Evolutionary conservation across 2,888 invertebrate genomes (phyloP), one percentile per base, ranked within the genome.

Genomic region (Epinotia brunnichana): DNA sequence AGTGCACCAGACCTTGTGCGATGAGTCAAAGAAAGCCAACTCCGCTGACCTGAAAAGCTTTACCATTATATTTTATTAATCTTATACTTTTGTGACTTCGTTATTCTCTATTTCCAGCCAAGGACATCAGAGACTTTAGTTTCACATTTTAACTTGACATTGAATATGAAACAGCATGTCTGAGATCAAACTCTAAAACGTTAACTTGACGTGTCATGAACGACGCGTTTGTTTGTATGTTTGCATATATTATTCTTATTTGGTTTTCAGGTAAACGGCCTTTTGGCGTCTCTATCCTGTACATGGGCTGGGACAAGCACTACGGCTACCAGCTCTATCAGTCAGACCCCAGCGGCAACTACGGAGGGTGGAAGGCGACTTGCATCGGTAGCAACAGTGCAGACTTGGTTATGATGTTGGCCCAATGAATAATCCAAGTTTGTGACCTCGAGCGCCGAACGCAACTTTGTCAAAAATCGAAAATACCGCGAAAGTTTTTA

Each of bases 291-390:
- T 99, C 99, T 0, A 97, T 99, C 83, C 93, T 99, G 60, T 99
- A 99, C 87, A 99, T 99, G 97, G 99, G 99, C 0, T 99, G 99
- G 99, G 99, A 99, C 89, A 97, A 97, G 83, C 98, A 99, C 87
- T 99, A 99, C 85, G 99, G 99, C n/a, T 99, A 98, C 88, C 99
- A 99, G 88, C 94, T 99, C 48, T 99, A 99, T 90, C 99, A 99
- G 87, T 99, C 99, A 1, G 99, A 99, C 92, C 99, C 99, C 48
- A 99, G 99, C 88, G 99, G 99, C 39, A 98, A 99, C 93, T 99
- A 99, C 87, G 98, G 99, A 76, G 99, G 99, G 10, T 99, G 99
- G 99, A 99, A 99, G 88, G 99, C 99, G 0, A 99, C 99, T 17
- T 99, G 99, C 90, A 99, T 99, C 86, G 99, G 99, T 74, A 99